Evolutionary conservation across 2,113 vertebrate species (phyloP), one percentile per base, ranked within the genome.

Genomic region (Oceanodroma tethys): DNA sequence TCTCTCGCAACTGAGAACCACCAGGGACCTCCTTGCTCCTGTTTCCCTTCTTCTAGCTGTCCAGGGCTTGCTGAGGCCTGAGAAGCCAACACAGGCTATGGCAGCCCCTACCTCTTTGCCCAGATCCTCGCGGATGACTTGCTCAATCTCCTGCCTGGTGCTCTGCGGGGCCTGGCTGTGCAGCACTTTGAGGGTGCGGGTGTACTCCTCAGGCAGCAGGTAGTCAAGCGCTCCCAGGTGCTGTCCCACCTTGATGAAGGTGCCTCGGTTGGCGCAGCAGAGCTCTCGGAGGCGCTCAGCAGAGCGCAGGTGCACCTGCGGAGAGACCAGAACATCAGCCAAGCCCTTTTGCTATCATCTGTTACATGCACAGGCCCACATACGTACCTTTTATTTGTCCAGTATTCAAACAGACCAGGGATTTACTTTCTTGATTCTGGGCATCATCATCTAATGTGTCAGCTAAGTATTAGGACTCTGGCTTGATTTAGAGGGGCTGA

Each of bases 171-270:
- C 99, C 66, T 97, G 98, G 98, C 99, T 99, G 92, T 99, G 99
- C 19, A 99, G 98, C 63, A 99, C 98, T 96, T 99, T 99, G 92
- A 99, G 98, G 0, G 99, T 99, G 96, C 98, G 98, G 21, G 99
- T 99, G 97, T 99, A 99, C 96, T 99, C 99, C 80, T 98, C 98
- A 0, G 99, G 99, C 73, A 99, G 97, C 78, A 99, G 98, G 96
- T 99, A 99, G 88, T 99, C 99, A 78, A 99, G 98, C 1, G 99
- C 99, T 9, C 99, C 99, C 30, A 99, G 98, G 97, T 99, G 99
- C 97, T 99, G 99, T 16, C 99, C 99, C 93, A 99, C 99, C 97
- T 99, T 99, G 98, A 99, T 99, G 98, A 99, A 99, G 13, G 99
- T 99, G 73, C 99, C 99, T 86, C 99, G 96, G 98, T 99, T 99